phyloP scores from a whole-genome alignment of 2,888 invertebrate genomes.

The Cylloceria caligata region DNA sequence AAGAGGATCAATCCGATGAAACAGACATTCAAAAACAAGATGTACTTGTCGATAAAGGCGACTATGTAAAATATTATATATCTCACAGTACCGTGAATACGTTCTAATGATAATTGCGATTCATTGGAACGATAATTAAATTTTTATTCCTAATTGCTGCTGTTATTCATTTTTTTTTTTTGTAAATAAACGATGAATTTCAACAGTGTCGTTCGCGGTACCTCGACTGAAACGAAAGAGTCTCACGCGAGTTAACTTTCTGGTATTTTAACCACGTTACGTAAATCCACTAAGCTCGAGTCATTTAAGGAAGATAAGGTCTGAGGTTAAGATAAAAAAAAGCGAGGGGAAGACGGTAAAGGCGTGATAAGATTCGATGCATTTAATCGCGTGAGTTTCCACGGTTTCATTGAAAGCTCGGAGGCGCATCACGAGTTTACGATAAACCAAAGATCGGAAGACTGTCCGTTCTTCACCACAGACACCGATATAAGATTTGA shows the following conservation, averaged over 20 bases:
- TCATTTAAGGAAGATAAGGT: slow-evolving; percentile 12
- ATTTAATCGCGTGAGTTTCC: slow-evolving; percentile 30
- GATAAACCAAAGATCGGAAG: slow-evolving; percentile 67
- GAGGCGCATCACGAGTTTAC: neutral
- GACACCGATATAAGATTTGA: no score
- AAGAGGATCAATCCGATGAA: slow-evolving; percentile 97
- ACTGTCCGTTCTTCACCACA: neutral
- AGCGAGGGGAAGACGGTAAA: neutral
- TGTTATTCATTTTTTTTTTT: no score
- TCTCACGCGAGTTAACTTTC: slow-evolving; percentile 1
- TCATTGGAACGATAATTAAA: neutral
- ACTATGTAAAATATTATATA: neutral
- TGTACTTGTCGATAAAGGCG: slow-evolving; percentile 95
- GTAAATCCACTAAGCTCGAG: neutral
- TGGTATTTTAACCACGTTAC: slow-evolving; percentile 7
- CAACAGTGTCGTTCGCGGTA: no score
- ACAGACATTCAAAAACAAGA: slow-evolving; percentile 96
- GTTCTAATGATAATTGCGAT: neutral
- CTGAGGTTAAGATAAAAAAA: slow-evolving; percentile 29
- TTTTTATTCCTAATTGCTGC: neutral
- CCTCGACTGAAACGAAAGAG: no score
- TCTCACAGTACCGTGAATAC: neutral
- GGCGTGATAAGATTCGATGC: slow-evolving; percentile 14
- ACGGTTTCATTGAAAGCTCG: neutral
- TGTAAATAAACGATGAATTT: no score